Conservation (phyloP, 2,888 invertebrate species). For the Opisthograptis luteolata region DNA sequence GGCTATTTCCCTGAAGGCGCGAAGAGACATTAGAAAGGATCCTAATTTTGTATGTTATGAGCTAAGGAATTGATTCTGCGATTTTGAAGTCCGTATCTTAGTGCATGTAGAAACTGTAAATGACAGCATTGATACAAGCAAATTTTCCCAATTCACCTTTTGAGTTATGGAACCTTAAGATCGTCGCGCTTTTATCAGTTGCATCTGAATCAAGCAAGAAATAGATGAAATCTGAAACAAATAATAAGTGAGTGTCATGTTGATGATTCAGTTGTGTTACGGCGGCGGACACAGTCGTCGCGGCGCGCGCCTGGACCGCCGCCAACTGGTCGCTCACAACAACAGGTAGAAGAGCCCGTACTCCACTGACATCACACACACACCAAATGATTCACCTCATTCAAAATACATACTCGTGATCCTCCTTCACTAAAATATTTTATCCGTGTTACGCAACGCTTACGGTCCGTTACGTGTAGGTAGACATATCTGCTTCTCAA, state of each 20-base stretch:
- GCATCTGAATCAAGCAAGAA: too few relatives aligned
- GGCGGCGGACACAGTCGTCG: conserved; percentile 44
- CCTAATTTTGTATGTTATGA: too few relatives aligned
- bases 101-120: too few relatives aligned
- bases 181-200: too few relatives aligned
- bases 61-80: too few relatives aligned
- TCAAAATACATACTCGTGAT: conserved; percentile 57
- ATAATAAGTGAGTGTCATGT: not conserved
- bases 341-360: conserved; percentile 74
- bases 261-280: conserved; percentile 32
- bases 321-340: conserved; percentile 74
- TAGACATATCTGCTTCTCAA: conserved; percentile 20
- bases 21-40: too few relatives aligned
- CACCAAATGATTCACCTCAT: conserved; percentile 70
- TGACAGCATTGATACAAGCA: too few relatives aligned
- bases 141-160: too few relatives aligned
- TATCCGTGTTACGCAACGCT: conserved; percentile 43
- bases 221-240: conserved; percentile 12
- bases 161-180: too few relatives aligned
- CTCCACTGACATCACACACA: conserved; percentile 66
- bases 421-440: conserved; percentile 48
- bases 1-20: too few relatives aligned
- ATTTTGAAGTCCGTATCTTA: too few relatives aligned
- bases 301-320: conserved; percentile 57
- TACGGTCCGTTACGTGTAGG: conserved; percentile 33